Base-by-base conservation (phyloP, 2,797 vertebrate species). In the Cuculus canorus region DNA sequence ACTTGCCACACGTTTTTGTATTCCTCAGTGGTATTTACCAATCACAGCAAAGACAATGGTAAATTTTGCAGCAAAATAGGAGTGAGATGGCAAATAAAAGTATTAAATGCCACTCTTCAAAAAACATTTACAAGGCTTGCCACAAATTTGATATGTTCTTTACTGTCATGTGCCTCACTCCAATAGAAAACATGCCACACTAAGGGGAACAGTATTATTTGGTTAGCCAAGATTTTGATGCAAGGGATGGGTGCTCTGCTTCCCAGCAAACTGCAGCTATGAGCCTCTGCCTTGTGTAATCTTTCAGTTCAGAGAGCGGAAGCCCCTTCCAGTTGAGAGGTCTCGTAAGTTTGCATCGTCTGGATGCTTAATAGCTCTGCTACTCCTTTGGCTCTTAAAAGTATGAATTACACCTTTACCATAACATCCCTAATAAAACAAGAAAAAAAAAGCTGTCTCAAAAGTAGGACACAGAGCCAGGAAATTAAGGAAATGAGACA, bases 401-500 rank as follows among this genome's bases (percentile, higher is more conserved):
- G 47, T 78, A 91, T 0, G 0, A 91, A 84, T 83, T 70, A 80
- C 52, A 87, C 72, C 83, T 82, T 88, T 82, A 45, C 61, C 57
- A 80, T 88, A 94, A 70, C 23, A 47, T 14, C 54, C 47, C 7
- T 71, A 80, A 89, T 82, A 64, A 87, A 93, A n/a, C n/a, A n/a
- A 91, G 80, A 78, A 70, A 84, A 88, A 92, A 91, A 78, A 41
- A 75, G 47, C 45, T 89, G 27, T 72, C 85, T 93, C 69, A 81
- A 90, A 90, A 86, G 61, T 75, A 92, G 80, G 79, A 96, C 63
- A 32, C 16, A 37, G 43, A 94, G 82, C 85, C 87, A 96, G 73
- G 69, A 94, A 68, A 92, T 94, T 78, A 96, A 96, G 82, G 83
- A 93, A 95, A 91, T 81, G 89, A 94, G 69, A 72, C 37, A 78